Evolutionary conservation across 2,113 vertebrate genomes (phyloP), one percentile per base, ranked within the genome.

Genomic region (Bubo scandiacus): DNA sequence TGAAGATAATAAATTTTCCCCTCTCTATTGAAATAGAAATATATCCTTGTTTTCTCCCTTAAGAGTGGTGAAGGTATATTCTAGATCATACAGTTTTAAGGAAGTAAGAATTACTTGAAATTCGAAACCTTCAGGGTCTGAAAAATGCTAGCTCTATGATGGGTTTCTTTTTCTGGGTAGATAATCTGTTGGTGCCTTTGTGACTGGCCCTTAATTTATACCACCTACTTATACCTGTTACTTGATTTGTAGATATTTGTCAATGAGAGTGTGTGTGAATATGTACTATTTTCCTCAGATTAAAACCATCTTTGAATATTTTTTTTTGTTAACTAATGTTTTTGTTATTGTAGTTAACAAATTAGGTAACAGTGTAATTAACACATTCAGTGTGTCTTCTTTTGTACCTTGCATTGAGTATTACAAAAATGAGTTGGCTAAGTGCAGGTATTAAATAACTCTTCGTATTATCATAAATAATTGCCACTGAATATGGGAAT

Each of bases 401-500:
- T 96, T 82, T 81, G 29, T 19, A 40, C 29, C 22, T 62, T 80
- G 9, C 12, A 4, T 40, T 43, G 52, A n/a, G 19, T 87, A 86
- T 96, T 96, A 65, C 62, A 88, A 91, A 97, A 93, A 73, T 52
- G n/a, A 94, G 80, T 84, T 91, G 87, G 21, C 79, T 63, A 90
- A 85, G n/a, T 94, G 65, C 27, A 86, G 23, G 40, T 82, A 84
- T 86, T 94, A 97, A 96, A 92, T 95, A 98, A 88, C 92, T 81
- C 70, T 81, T 98, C 79, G 92, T 71, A 87, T 49, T 97, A 79
- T 92, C 82, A 93, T 89, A 94, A 94, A 82, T 71, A 80, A 96
- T 82, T 95, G 59, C 73, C 80, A 49, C 29, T 68, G 55, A 61
- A 77, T 71, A n/a, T 86, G 66, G 78, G 84, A 96, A 92, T 84